Evolutionary conservation across 1,140 invertebrate genomes (phyloP), one percentile per base, ranked within the genome.

Genomic region (Cardiocondyla obscurior): DNA sequence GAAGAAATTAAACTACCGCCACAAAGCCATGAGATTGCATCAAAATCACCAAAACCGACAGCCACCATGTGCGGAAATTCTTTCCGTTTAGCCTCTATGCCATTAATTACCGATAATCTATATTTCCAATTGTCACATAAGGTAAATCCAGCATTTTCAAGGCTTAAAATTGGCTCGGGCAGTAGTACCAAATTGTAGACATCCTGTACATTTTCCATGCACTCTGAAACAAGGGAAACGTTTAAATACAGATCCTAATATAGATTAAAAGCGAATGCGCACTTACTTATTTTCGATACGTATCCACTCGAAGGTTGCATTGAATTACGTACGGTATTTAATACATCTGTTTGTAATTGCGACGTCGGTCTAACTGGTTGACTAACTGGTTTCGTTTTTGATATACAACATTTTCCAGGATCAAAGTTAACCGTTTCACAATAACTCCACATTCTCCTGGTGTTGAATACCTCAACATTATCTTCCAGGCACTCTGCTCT

Each of bases 1-100:
- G 94, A 92, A 8, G 94, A 95, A 39, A 95, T 93, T 6, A 95
- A 88, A 3, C 91, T 93, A 19, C 95, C 95, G 22, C 94, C 95
- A 72, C 95, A 95, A 67, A 74, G 81, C 91, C 91, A 93, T 1
- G 36, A 4, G 12, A 91, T 86, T 1, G 6, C 72, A 0, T 28
- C 7, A 0, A 10, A 0, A 0, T 4, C 0, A 0, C 85, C 53
- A 33, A 81, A 93, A 25, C 93, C 93, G 0, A 94, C 16, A 0
- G 90, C 91, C 1, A 91, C 92, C 93, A 94, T 94, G 42, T 94
- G 94, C 5, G 94, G 94, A 76, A 94, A 94, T 90, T 94, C 93
- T 69, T 91, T 93, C 0, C 89, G 73, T 0, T 87, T 77, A 5
- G 94, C 92, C 65, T 88, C 90, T 0, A 49, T 89, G 10, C 94